Conservation (phyloP, 2,113 vertebrate genomes). For the Notarius quadriscutis region DNA sequence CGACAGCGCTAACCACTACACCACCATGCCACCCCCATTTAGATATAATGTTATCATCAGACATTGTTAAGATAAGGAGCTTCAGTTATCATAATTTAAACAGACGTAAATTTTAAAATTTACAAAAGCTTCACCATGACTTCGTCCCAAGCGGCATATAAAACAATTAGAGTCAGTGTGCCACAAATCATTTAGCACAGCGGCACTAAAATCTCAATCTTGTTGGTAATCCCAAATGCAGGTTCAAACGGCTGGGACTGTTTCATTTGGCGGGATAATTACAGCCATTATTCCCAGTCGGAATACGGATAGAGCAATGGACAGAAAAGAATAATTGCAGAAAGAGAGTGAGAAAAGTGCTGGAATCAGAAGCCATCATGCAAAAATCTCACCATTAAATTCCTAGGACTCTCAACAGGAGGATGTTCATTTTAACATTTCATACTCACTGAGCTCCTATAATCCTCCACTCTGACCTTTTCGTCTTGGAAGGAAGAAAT, state of each 20-base stretch:
- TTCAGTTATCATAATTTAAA: no score
- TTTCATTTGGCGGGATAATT: slow-evolving; percentile 79
- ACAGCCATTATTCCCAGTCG: slow-evolving; percentile 75
- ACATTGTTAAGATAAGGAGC: no score
- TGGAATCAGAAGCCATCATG: slow-evolving; percentile 75
- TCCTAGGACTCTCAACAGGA: slow-evolving; percentile 66
- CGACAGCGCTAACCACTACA: no score
- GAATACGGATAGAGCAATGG: slow-evolving; percentile 46
- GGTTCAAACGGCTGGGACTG: slow-evolving; percentile 18
- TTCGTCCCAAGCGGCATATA: slow-evolving; percentile 22
- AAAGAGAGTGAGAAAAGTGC: slow-evolving; percentile 76
- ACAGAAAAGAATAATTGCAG: slow-evolving; percentile 82
- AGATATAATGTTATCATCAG: no score
- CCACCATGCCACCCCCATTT: no score
- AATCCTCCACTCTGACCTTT: slow-evolving; percentile 57
- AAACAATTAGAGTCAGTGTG: slow-evolving; percentile 36
- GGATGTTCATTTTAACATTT: slow-evolving; percentile 63
- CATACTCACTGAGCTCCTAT: slow-evolving; percentile 61
- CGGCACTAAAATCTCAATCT: slow-evolving; percentile 39
- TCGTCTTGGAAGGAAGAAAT: slow-evolving; percentile 52
- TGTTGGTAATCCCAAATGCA: slow-evolving; percentile 35
- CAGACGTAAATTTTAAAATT: slow-evolving; percentile 14
- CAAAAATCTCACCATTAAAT: slow-evolving; percentile 77
- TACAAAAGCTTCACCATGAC: slow-evolving; percentile 10
- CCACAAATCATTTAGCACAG: slow-evolving; percentile 32